These are phyloP conservation scores for Laticauda laticaudata DNA, from an alignment of 2,113 vertebrate genomes.

Conservation along the genomic window DNA sequence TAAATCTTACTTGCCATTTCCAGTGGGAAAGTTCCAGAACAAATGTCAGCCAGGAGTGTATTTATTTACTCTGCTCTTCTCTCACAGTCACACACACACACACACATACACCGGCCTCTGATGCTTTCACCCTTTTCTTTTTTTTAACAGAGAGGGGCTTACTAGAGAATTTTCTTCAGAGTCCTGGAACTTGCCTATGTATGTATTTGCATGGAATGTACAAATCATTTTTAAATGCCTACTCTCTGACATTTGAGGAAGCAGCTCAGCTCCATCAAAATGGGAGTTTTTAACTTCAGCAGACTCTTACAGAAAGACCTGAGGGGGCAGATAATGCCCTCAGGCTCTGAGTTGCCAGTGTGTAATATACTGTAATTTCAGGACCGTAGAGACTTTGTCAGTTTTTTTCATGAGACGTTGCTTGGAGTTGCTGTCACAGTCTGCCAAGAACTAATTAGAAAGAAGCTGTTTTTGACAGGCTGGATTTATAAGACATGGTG, in stretches of 20 bases:
- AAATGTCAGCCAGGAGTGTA: no score
- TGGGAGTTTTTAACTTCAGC: neutral
- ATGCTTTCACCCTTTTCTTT: neutral
- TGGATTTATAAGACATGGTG: conserved; percentile 36
- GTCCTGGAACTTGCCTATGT: no score
- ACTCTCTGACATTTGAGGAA: neutral
- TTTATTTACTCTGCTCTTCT: neutral
- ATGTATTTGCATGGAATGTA: neutral
- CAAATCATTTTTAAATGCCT: neutral
- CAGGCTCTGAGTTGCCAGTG: neutral
- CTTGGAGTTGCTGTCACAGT: conserved; percentile 43
- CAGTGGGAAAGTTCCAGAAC: neutral
- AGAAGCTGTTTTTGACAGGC: conserved; percentile 37
- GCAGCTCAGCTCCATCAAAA: neutral
- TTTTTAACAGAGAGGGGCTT: neutral
- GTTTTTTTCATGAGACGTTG: conserved; percentile 38
- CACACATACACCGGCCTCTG: no score
- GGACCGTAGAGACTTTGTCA: conserved; percentile 30
- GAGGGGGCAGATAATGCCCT: neutral
- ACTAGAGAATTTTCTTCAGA: neutral
- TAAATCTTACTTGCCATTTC: neutral
- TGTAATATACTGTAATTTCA: neutral
- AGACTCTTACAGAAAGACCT: neutral
- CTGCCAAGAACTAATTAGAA: conserved; percentile 67
- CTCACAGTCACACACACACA: no score